These are phyloP conservation scores for Asbolus verrucosus DNA, from an alignment of 1,140 invertebrate genomes.

Conservation along the genomic window DNA sequence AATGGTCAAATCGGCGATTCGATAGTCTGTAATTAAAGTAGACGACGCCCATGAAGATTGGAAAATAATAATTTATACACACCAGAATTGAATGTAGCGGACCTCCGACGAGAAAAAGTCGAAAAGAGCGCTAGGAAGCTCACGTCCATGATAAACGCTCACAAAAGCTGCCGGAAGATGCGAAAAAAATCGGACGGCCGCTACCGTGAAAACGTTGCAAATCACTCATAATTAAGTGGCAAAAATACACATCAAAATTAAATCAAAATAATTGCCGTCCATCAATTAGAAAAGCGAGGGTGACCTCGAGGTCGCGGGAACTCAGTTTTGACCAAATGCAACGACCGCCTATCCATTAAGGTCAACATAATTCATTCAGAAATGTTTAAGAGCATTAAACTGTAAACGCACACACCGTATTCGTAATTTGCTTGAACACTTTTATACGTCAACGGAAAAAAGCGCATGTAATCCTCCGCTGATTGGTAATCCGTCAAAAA, in stretches of 20 bases:
- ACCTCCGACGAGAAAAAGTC: not conserved
- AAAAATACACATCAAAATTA: slow-evolving; percentile 29
- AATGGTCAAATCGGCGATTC: not conserved
- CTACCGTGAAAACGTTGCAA: slow-evolving; percentile 28
- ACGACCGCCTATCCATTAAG: slow-evolving; percentile 21
- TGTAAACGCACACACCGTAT: slow-evolving; percentile 2
- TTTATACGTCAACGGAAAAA: too few species aligned
- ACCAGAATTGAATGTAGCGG: not conserved
- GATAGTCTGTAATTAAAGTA: not conserved
- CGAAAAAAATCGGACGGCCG: slow-evolving; percentile 3
- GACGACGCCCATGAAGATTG: not conserved
- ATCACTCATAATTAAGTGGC: slow-evolving; percentile 20
- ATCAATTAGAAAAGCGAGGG: slow-evolving; percentile 39
- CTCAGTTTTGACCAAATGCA: slow-evolving; percentile 39
- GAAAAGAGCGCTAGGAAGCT: too few species aligned
- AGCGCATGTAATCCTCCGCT: too few species aligned
- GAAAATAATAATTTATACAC: not conserved
- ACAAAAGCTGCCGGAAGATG: slow-evolving; percentile 9
- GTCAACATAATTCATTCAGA: slow-evolving; percentile 14
- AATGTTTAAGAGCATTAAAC: slow-evolving; percentile 9
- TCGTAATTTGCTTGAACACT: too few species aligned
- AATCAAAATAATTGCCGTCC: slow-evolving; percentile 42
- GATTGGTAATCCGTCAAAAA: too few species aligned
- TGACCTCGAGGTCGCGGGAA: slow-evolving; percentile 43
- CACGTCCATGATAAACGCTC: not conserved